A percentile compares a stretch with the other conserved stretches of the same genome.
phyloP scores from a whole-genome alignment of 2,113 vertebrate genomes.

The Stegastes partitus region DNA sequence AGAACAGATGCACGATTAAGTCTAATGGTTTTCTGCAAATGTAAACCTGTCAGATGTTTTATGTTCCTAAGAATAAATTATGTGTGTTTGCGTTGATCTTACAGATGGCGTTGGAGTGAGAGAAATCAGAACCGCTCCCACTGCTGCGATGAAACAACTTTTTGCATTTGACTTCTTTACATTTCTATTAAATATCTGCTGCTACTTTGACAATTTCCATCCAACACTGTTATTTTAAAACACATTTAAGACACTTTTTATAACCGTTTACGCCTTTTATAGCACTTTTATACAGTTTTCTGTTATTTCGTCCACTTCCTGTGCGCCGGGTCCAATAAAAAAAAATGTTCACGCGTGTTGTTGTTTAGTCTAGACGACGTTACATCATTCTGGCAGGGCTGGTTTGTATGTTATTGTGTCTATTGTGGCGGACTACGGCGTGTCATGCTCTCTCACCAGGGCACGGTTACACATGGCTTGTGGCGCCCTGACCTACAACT shows the following conservation, averaged over 20 bases:
- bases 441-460: constrained; percentile 75
- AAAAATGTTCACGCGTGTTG: constrained; percentile 27
- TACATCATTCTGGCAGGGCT: constrained; percentile 70
- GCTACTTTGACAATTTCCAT: no score
- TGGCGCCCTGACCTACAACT: constrained; percentile 80
- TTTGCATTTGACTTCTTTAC: no score
- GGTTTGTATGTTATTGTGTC: constrained; percentile 75
- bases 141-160: no score
- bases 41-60: no score
- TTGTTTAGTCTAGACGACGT: constrained; percentile 76
- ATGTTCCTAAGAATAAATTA: no score
- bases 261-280: not conserved
- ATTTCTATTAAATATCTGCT: no score
- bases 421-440: constrained; percentile 69
- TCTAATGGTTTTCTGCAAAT: not conserved
- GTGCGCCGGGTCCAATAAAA: not conserved
- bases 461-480: constrained; percentile 78
- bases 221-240: no score
- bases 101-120: no score
- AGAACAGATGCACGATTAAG: not conserved
- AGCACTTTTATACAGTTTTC: not conserved
- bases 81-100: no score
- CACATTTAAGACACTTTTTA: no score
- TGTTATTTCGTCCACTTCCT: not conserved
- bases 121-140: no score